Base-by-base conservation (phyloP, 2,797 vertebrate genomes). In the Ambastaia sidthimunki region DNA sequence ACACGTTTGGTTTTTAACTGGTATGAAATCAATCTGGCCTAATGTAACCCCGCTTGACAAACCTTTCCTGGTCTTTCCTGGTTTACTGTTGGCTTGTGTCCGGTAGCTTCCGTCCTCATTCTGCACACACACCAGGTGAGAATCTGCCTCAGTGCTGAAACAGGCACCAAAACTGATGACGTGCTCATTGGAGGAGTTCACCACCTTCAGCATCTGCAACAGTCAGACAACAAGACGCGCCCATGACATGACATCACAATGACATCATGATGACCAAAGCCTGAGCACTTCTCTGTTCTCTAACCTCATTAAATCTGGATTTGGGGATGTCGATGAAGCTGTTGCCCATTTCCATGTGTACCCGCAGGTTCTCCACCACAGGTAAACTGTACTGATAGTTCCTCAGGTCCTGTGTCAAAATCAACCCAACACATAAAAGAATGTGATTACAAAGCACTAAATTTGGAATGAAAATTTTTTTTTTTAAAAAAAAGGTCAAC, bases 271-370 rank as follows among this genome's bases (percentile, higher is more conserved):
- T 0, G 13, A 50, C 23, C 19, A 7, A 23, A 60, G 21, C 11
- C n/a, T 7, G 47, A 47, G n/a, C 31, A 19, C 37, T 74, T 15
- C 68, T 31, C 25, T 18, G 4, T 25, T 54, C 54, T 47, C 92
- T 90, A 77, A 98, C 98, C 91, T 98, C 95, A 16, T 82, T 93
- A 76, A 97, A 96, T 85, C 92, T 96, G 34, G 89, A 91, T 74
- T 94, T 93, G 80, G 97, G 97, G 87, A 99, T 95, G 90, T 97
- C 95, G 83, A 99, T 97, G 88, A 94, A 96, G 88, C 93, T 98
- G 90, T 96, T 96, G 4, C 97, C 97, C 94, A 96, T 94, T 92
- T 99, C 97, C 96, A 99, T 96, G 81, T 97, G 97, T 88, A 99
- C 94, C 87, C 94, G 90, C 44, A 99, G 88, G 7, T 95, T 94